phyloP scores from a whole-genome alignment of 2,797 vertebrate genomes.

The Cetoscarus ocellatus region DNA sequence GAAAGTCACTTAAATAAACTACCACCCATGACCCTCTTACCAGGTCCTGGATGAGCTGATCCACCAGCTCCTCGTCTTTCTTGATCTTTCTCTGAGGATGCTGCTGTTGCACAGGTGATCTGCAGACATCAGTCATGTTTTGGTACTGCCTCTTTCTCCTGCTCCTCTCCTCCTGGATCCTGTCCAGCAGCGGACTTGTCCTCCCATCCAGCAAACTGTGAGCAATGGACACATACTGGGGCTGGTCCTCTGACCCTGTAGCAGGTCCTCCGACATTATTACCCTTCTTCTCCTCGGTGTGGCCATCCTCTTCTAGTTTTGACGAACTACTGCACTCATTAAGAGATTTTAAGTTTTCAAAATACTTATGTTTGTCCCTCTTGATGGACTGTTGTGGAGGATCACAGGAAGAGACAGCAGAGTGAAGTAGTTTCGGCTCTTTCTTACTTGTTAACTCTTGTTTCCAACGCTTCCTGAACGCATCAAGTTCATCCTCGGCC shows the following conservation, averaged over 20 bases:
- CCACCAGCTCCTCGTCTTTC: slow-evolving; percentile 75
- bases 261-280: not conserved
- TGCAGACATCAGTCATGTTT: slow-evolving; percentile 32
- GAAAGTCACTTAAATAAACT: not conserved
- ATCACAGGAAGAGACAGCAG: slow-evolving; percentile 3
- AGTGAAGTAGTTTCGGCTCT: slow-evolving; percentile 5
- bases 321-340: not conserved
- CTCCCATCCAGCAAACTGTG: slow-evolving; percentile 81
- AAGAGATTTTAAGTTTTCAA: slow-evolving; percentile 42
- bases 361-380: slow-evolving; percentile 58
- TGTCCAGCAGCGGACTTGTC: slow-evolving; percentile 80
- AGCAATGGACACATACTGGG: slow-evolving; percentile 83
- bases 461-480: slow-evolving; percentile 83
- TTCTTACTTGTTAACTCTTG: slow-evolving; percentile 65
- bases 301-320: not conserved
- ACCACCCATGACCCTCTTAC: slow-evolving; percentile 55
- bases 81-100: slow-evolving; percentile 54
- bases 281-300: not conserved
- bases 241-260: slow-evolving; percentile 59
- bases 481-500: slow-evolving; percentile 78
- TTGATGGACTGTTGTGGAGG: slow-evolving; percentile 4
- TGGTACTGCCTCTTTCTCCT: slow-evolving; percentile 76
- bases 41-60: slow-evolving; percentile 86
- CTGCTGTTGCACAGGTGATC: slow-evolving; percentile 46
- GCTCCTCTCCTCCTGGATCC: slow-evolving; percentile 78